Conservation (phyloP, 1,140 invertebrate genomes). For the Drosophila erecta region DNA sequence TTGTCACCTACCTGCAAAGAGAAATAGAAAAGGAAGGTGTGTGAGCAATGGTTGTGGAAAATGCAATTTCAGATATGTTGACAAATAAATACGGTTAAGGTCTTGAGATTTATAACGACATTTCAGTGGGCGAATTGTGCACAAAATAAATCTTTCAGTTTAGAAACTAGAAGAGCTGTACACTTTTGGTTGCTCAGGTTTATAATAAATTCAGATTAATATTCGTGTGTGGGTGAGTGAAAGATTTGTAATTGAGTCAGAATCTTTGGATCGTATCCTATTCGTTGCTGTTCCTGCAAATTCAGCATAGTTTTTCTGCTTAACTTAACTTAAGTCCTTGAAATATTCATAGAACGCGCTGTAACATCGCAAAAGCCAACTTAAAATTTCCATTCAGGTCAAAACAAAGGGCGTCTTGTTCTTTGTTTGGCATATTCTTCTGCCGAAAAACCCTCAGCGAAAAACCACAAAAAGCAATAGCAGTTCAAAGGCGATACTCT, state of each 20-base stretch:
- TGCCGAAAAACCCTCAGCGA: slow-evolving; percentile 3
- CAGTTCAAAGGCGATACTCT: background rate
- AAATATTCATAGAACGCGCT: slow-evolving; percentile 21
- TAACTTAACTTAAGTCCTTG: background rate
- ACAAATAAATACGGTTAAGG: slow-evolving; percentile 46
- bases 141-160: slow-evolving; percentile 25
- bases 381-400: slow-evolving; percentile 29
- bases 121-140: slow-evolving; percentile 3
- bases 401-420: slow-evolving; percentile 26
- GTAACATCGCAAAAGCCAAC: slow-evolving; percentile 8
- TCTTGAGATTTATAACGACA: slow-evolving; percentile 40
- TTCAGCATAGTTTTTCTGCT: background rate
- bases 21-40: slow-evolving; percentile 15
- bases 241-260: background rate
- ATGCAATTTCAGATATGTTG: slow-evolving; percentile 60
- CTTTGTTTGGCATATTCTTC: slow-evolving; percentile 21
- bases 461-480: slow-evolving; percentile 10
- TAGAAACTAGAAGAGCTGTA: background rate
- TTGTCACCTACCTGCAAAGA: slow-evolving; percentile 80
- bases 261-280: background rate
- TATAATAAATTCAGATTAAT: slow-evolving; percentile 11
- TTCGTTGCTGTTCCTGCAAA: background rate
- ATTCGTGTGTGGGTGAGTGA: background rate
- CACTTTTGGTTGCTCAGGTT: background rate
- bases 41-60: slow-evolving; percentile 43